Conservation (phyloP, 2,113 vertebrate genomes). For the Laterallus jamaicensis region DNA sequence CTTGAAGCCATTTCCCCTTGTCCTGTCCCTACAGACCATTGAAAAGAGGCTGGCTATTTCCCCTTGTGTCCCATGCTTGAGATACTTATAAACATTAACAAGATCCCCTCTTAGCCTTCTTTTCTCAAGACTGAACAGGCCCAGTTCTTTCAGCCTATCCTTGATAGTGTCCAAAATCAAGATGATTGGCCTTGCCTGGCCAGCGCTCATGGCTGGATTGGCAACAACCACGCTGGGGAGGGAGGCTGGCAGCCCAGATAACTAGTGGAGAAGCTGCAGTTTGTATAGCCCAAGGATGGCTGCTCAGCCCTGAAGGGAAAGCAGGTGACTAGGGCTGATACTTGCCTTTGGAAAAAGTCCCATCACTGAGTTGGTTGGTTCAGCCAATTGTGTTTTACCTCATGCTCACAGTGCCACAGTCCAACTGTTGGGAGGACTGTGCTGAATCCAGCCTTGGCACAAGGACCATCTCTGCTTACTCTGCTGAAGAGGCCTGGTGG, state of each 20-base stretch:
- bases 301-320: background rate
- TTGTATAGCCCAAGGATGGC: background rate
- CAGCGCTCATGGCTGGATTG: background rate
- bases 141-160: too few relatives aligned
- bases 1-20: too few relatives aligned
- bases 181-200: background rate
- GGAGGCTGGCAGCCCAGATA: background rate
- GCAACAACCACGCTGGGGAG: accelerated
- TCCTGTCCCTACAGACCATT: too few relatives aligned
- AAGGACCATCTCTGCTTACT: background rate
- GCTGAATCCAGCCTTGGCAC: background rate
- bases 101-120: too few relatives aligned
- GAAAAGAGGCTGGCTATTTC: too few relatives aligned
- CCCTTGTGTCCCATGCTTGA: too few relatives aligned
- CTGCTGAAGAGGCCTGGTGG: background rate
- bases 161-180: background rate
- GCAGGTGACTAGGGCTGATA: background rate
- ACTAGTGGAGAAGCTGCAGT: background rate
- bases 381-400: background rate
- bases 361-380: background rate
- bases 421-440: background rate
- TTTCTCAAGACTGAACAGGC: too few relatives aligned
- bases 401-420: accelerated
- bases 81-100: too few relatives aligned
- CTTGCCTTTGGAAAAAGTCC: background rate